A percentile compares a stretch with the other conserved stretches of the same genome.
Evolutionary conservation across 2,113 vertebrate genomes (phyloP).

Genomic region (Chauna torquata): DNA sequence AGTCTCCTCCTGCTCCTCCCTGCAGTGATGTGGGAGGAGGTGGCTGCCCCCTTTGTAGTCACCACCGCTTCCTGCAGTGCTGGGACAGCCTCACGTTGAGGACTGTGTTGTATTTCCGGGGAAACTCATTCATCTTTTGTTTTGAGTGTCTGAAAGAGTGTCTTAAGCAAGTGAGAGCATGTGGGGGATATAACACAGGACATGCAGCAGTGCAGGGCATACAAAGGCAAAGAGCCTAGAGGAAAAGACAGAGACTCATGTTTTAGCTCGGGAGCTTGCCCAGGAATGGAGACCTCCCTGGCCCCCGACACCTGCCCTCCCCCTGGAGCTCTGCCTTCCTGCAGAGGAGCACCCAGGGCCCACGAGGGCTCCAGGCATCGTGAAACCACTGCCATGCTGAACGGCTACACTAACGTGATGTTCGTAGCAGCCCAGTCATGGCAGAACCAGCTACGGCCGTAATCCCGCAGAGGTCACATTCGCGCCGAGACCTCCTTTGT

Average conservation of each 20-base stretch:
- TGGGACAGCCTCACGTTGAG: neutral
- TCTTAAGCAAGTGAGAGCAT: neutral
- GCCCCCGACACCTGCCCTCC: neutral
- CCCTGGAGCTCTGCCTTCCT: neutral
- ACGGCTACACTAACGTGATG: neutral
- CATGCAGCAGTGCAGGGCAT: neutral
- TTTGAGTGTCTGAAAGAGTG: neutral
- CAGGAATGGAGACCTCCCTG: neutral
- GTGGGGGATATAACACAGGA: neutral
- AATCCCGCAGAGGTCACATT: neutral
- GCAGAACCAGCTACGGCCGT: neutral
- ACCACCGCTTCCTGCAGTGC: neutral
- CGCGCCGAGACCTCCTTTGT: neutral
- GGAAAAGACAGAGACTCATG: neutral
- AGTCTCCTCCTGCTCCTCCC: neutral
- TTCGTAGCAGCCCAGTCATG: neutral
- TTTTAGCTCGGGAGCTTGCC: neutral
- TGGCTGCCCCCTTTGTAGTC: neutral
- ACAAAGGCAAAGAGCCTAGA: neutral
- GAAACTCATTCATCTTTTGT: neutral
- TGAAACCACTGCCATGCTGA: neutral
- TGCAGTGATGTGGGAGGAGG: neutral
- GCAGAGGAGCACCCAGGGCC: neutral
- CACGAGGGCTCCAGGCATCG: neutral
- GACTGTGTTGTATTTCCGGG: neutral